Base-by-base conservation (phyloP, 2,113 vertebrate genomes). In the Falcunculus frontatus region DNA sequence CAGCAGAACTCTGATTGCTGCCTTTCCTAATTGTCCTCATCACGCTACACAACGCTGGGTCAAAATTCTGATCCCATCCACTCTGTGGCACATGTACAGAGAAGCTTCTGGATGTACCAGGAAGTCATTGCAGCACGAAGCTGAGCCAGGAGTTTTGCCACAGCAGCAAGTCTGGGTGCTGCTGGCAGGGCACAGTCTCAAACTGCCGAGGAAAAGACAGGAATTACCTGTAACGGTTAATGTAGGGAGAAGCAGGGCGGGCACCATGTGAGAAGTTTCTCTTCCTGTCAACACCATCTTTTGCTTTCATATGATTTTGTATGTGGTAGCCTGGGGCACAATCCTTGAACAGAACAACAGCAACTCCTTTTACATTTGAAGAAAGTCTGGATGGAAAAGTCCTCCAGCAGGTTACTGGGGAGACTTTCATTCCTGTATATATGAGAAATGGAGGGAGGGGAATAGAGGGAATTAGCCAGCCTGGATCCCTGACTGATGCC, bases 361-460 rank as follows among this genome's bases (percentile, higher is more conserved):
- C 50, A 84, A 59, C 16, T 26, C 35, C 62, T 52, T 22, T 52
- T 33, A 35, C 39, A 20, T 57, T 37, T 76, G 62, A 59, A 74
- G 19, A 12, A 59, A 69, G 30, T 62, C 27, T 72, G 44, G 44
- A 29, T 47, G 50, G 70, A 74, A 42, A 6, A 57, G 33, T 33
- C 41, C 19, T 83, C 23, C 56, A 56, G 33, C 19, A 67, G 20
- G 44, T 79, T 76, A 7, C 0, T 46, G 41, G 41, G 39, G 11
- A 25, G 8, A 19, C 57, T 86, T 49, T 55, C 22, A 72, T 68
- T 87, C n/a, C 69, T 20, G 9, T 62, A 22, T 16, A 2, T 23
- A 7, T 0, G 4, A 52, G n/a, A 83, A 64, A 32, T 35, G 13
- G 12, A 4, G 32, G 4, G 8, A n/a, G 23, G 9, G 15, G 1